phyloP scores from a whole-genome alignment of 2,113 vertebrate genomes.

The Arothron firmamentum region DNA sequence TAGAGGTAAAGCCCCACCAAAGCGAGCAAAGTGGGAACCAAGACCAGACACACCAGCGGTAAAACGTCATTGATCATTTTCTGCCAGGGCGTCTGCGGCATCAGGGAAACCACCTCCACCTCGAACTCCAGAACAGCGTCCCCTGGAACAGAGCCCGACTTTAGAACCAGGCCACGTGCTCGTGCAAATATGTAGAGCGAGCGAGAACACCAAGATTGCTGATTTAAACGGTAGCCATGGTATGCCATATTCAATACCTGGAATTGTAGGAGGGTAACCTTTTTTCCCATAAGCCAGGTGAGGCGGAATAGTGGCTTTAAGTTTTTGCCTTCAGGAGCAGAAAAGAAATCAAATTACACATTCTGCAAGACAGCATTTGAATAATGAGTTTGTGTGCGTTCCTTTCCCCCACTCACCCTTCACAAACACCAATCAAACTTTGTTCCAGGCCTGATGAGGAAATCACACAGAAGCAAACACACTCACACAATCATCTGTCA shows the following conservation, averaged over 20 bases:
- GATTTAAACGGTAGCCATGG: not conserved
- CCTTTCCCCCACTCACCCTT: slow-evolving; percentile 79
- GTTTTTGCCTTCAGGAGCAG: slow-evolving; percentile 83
- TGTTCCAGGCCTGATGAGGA: slow-evolving; percentile 85
- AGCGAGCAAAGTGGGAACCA: slow-evolving; percentile 86
- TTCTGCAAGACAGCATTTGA: not conserved
- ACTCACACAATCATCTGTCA: slow-evolving; percentile 8
- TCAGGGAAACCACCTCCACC: slow-evolving; percentile 85
- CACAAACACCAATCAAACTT: slow-evolving; percentile 90
- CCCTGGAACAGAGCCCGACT: slow-evolving; percentile 63
- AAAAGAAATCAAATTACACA: not conserved
- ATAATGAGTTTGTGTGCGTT: not conserved
- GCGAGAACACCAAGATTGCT: too few relatives aligned
- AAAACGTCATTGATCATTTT: slow-evolving; percentile 83
- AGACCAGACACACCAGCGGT: slow-evolving; percentile 82
- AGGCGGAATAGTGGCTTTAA: slow-evolving; percentile 88
- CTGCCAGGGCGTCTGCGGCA: slow-evolving; percentile 85
- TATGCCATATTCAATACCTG: slow-evolving; percentile 75
- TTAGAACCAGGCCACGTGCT: not conserved
- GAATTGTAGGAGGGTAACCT: slow-evolving; percentile 89
- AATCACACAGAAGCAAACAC: slow-evolving; percentile 7
- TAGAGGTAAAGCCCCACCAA: slow-evolving; percentile 92
- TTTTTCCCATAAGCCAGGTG: slow-evolving; percentile 93
- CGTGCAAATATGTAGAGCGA: too few relatives aligned
- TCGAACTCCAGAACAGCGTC: slow-evolving; percentile 88